Percentiles rank a stretch among this genome's conserved stretches.
These are phyloP conservation scores for Antheraea yamamai DNA, from an alignment of 2,888 invertebrate genomes.

Conservation along the genomic window DNA sequence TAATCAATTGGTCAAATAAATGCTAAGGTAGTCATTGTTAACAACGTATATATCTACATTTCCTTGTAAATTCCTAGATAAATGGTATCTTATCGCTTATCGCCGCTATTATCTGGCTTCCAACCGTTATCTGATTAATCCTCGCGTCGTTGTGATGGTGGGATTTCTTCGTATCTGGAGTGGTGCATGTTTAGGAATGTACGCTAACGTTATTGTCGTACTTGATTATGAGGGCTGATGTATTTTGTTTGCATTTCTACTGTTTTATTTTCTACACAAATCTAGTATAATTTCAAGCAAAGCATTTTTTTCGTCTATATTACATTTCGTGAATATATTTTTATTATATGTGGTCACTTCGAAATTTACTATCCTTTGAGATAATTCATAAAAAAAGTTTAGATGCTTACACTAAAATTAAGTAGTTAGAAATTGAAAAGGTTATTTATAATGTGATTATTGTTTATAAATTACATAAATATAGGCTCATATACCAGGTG, in stretches of 20 bases:
- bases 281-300: no score
- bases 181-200: slow-evolving; percentile 10
- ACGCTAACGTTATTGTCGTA: background rate
- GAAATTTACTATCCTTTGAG: no score
- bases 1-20: background rate
- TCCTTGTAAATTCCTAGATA: slow-evolving; percentile 15
- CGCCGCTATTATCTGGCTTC: slow-evolving; percentile 11
- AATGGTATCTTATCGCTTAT: slow-evolving; percentile 17
- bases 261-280: background rate
- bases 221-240: background rate
- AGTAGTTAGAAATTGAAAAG: no score
- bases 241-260: background rate
- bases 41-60: background rate
- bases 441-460: no score
- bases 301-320: background rate
- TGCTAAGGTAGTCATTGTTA: slow-evolving; percentile 3
- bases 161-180: background rate
- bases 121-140: slow-evolving; percentile 12
- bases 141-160: background rate
- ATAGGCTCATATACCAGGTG: no score
- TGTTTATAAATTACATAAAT: no score
- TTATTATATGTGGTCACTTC: background rate
- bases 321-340: background rate
- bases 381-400: no score
- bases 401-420: no score